These are phyloP conservation scores for Hemiscyllium ocellatum DNA, from an alignment of 2,113 vertebrate genomes.

Conservation along the genomic window DNA sequence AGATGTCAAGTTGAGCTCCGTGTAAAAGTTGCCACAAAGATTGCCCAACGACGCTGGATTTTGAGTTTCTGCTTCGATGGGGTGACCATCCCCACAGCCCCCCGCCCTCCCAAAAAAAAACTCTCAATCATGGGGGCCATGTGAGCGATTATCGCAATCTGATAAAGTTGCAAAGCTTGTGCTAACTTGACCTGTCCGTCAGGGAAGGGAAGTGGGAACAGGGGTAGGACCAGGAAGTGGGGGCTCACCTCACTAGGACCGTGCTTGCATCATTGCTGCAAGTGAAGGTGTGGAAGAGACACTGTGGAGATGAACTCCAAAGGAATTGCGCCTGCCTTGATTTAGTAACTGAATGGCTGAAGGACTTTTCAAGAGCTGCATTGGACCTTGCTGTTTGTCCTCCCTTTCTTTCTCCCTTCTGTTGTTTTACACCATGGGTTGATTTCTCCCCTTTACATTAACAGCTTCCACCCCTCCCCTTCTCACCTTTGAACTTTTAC, in stretches of 20 bases:
- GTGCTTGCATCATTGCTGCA: background rate
- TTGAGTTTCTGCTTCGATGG: background rate
- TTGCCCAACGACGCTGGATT: background rate
- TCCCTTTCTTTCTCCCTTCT: slow-evolving; percentile 45
- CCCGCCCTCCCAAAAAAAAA: no score
- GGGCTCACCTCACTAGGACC: background rate
- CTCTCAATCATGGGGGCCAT: no score
- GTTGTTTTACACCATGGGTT: slow-evolving; percentile 50
- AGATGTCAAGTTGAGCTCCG: background rate
- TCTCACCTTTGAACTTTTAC: slow-evolving; percentile 45
- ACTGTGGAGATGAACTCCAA: background rate
- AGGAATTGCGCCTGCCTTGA: background rate
- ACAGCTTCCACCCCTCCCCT: slow-evolving; percentile 55
- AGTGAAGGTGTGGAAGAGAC: background rate
- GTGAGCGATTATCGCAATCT: background rate
- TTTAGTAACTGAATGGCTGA: background rate
- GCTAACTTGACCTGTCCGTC: background rate
- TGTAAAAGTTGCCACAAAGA: background rate
- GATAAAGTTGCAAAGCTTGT: background rate
- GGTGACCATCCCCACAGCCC: background rate
- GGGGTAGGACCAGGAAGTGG: background rate
- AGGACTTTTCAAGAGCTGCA: background rate
- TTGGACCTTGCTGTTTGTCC: slow-evolving; percentile 46
- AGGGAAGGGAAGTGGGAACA: background rate
- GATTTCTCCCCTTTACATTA: slow-evolving; percentile 51